Base-by-base conservation (phyloP, 2,888 invertebrate genomes). In the Hyles lineata region DNA sequence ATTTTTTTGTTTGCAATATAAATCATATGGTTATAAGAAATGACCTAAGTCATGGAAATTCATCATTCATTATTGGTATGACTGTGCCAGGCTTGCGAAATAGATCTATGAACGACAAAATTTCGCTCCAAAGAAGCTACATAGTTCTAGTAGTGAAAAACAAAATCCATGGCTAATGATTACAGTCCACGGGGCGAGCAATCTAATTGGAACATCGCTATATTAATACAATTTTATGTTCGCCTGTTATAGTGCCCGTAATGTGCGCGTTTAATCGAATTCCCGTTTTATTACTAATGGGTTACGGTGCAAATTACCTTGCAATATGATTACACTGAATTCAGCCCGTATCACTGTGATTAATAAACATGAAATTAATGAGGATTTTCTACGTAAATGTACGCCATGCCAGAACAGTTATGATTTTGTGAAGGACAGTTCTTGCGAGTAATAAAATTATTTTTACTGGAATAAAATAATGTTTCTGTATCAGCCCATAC, bases 161-260 rank as follows among this genome's bases (percentile, higher is more conserved):
- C 55, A 17, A 55, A n/a, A n/a, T 17, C 17, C 17, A 5, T n/a
- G 55, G 55, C 8, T n/a, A 55, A 55, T 55, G n/a, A 55, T n/a
- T 67, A 67, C 67, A 67, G 63, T 63, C 21, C 55, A 6, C n/a
- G 23, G 67, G 67, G 21, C 67, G 67, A 8, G 15, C 23, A 50
- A 67, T 67, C 67, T 67, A 67, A 67, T 67, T 67, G 67, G 67
- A 23, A 23, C 67, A 67, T 67, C 67, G 67, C 25, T 50, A 17
- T 67, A 67, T 50, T 67, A 67, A 23, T 67, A 67, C 17, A 2
- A 23, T 67, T 67, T 67, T 67, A 67, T 67, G 67, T 43, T 67
- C 43, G 67, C 23, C 17, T 21, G 67, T 43, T 67, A 50, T 50
- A 67, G 50, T 23, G 43, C 43, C 35, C 21, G 35, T 63, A 67